A percentile compares a stretch with the other conserved stretches of the same genome.
These are phyloP conservation scores for Metaphire vulgaris DNA, from an alignment of 1,140 invertebrate genomes.

Conservation along the genomic window DNA sequence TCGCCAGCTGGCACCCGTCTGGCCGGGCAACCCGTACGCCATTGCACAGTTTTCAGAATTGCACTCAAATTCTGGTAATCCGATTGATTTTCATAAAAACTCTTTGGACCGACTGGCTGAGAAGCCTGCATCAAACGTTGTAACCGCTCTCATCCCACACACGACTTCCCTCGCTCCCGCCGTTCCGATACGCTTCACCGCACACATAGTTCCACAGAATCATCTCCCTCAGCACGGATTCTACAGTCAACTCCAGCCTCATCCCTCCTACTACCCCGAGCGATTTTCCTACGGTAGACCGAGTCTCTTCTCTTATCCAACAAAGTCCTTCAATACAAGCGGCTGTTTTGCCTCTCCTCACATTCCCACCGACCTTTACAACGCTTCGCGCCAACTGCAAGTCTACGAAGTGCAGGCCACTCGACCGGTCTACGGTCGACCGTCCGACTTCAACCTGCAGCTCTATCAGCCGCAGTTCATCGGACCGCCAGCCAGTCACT, in stretches of 20 bases:
- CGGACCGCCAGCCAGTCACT: not conserved
- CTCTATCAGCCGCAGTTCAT: not conserved
- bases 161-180: not conserved
- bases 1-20: not conserved
- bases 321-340: not conserved
- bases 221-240: not conserved
- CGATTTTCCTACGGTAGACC: not conserved
- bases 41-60: not conserved
- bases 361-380: not conserved
- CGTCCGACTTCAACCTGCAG: not conserved
- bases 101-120: not conserved
- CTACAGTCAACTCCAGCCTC: not conserved
- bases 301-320: not conserved
- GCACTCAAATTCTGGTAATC: not conserved
- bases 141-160: not conserved
- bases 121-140: not conserved
- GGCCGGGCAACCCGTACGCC: not conserved
- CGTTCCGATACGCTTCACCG: not conserved
- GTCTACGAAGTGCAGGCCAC: not conserved
- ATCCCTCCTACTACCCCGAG: not conserved
- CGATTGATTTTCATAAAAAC: not conserved
- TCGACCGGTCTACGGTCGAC: not conserved
- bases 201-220: not conserved
- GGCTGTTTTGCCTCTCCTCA: not conserved
- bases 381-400: not conserved